A percentile compares a stretch with the other conserved stretches of the same genome.
Conservation (phyloP, 2,797 vertebrate genomes). For the Ctenopoma multispine region DNA sequence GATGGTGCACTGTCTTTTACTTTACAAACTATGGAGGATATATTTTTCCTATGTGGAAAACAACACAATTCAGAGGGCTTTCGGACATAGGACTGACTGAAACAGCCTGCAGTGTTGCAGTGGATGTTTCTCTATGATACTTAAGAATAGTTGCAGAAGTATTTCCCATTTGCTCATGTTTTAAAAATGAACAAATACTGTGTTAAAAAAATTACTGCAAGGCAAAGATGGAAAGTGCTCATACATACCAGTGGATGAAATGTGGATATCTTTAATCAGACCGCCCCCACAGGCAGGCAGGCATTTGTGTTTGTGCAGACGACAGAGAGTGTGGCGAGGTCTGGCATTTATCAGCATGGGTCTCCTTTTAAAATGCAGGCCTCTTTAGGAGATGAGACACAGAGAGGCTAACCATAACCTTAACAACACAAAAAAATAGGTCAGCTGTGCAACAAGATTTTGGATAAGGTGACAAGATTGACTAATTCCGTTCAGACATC, state of each 20-base stretch:
- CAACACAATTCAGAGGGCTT: background rate
- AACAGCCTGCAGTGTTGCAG: too few species aligned
- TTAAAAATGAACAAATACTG: background rate
- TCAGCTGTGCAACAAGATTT: background rate
- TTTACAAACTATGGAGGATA: background rate
- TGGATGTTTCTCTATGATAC: too few species aligned
- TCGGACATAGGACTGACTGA: too few species aligned
- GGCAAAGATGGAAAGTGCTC: background rate
- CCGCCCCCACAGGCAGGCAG: constrained; percentile 87
- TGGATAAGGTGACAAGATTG: background rate
- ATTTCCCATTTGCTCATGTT: background rate
- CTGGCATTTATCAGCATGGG: constrained; percentile 90
- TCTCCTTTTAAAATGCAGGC: constrained; percentile 80
- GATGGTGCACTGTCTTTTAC: too few species aligned
- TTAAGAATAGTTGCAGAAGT: too few species aligned
- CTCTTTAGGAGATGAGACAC: constrained; percentile 78
- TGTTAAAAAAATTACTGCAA: background rate
- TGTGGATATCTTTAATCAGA: constrained; percentile 87
- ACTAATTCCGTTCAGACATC: background rate
- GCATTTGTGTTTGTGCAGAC: constrained; percentile 89
- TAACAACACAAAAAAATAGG: constrained; percentile 25
- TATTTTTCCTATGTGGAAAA: background rate
- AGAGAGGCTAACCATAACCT: constrained; percentile 75
- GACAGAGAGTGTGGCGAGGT: constrained; percentile 83
- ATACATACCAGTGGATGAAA: constrained; percentile 86